Base-by-base conservation (phyloP, 2,888 invertebrate genomes). In the Drosophila barbarae region DNA sequence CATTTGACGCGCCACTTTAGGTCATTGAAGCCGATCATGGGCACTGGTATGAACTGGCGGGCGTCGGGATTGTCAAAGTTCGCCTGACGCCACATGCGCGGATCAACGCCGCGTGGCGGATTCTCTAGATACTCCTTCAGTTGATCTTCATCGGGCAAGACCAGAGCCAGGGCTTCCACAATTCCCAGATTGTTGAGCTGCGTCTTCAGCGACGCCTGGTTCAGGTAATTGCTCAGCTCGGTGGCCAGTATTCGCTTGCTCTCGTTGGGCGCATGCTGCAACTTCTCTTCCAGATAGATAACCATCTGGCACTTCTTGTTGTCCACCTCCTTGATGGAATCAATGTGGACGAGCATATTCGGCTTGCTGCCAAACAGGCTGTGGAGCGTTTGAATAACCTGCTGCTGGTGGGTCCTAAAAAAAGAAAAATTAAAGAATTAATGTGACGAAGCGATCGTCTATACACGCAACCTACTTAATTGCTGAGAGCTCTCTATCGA, bases 51-150 rank as follows among this genome's bases (percentile, higher is more conserved):
- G 81, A 97, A 95, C 82, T 94, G 93, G 35, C 93, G 93, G 1
- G 96, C 93, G 89, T 98, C 96, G 0, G 99, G 99, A 90, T 99
- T 99, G 86, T 98, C 98, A 30, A 94, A 90, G 85, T 97, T 97
- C 0, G 98, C 98, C 89, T 99, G 98, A 84, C 95, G 94, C 99
- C 99, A 99, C 80, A 98, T 91, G 67, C 96, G 91, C 49, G 94
- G 93, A 89, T 98, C 97, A 86, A 98, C 95, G n/a, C 97, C 95
- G 71, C 93, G 92, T 1, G 98, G 98, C n/a, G 98, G 95, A 77
- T 93, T 94, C 78, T 96, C 95, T 64, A 98, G 90, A 90, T 98
- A 99, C 79, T 96, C 95, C 74, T 95, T 94, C 15, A 97, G 86
- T 86, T 95, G 94, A 65, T 94, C 93, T 54, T 94, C 94, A 73